Percentiles rank a stretch among this genome's conserved stretches.
These are phyloP conservation scores for Torymus aiolomorphi DNA, from an alignment of 2,888 invertebrate genomes.

Conservation along the genomic window DNA sequence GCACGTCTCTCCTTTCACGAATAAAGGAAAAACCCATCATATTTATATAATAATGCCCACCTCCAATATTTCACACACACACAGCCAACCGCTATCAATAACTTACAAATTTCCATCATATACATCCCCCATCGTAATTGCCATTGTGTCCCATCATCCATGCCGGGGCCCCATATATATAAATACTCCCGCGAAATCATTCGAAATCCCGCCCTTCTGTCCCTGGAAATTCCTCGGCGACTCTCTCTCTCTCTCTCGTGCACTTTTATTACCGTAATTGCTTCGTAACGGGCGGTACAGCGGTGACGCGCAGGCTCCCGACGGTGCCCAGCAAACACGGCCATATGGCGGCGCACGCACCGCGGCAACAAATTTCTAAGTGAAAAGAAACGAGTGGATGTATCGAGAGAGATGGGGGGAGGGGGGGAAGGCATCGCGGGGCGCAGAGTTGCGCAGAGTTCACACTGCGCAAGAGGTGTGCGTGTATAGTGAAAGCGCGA, in stretches of 20 bases:
- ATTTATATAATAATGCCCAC: neutral
- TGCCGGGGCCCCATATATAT: neutral
- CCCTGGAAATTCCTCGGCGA: conserved; percentile 25
- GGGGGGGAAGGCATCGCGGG: too few species aligned
- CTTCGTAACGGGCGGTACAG: conserved; percentile 67
- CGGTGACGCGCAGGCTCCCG: conserved; percentile 14
- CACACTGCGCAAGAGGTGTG: too few species aligned
- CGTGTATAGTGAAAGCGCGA: too few species aligned
- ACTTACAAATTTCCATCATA: conserved; percentile 15
- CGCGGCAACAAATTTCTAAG: conserved; percentile 57
- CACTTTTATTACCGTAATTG: conserved; percentile 69
- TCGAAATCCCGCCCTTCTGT: conserved; percentile 3
- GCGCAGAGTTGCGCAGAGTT: neutral
- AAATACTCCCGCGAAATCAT: neutral
- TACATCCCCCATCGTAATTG: conserved; percentile 22
- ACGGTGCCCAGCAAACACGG: conserved; percentile 66
- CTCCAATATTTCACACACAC: conserved; percentile 20
- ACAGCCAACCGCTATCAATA: conserved; percentile 14
- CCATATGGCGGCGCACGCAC: conserved; percentile 69
- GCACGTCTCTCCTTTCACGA: neutral
- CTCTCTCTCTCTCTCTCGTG: conserved; percentile 8
- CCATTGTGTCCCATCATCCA: conserved; percentile 24
- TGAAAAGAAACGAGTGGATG: neutral
- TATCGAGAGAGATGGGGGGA: too few species aligned
- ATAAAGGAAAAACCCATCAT: neutral